Percentiles rank a stretch among this genome's conserved stretches.
Evolutionary conservation across 2,113 vertebrate species (phyloP).

Genomic region (Osmerus mordax): DNA sequence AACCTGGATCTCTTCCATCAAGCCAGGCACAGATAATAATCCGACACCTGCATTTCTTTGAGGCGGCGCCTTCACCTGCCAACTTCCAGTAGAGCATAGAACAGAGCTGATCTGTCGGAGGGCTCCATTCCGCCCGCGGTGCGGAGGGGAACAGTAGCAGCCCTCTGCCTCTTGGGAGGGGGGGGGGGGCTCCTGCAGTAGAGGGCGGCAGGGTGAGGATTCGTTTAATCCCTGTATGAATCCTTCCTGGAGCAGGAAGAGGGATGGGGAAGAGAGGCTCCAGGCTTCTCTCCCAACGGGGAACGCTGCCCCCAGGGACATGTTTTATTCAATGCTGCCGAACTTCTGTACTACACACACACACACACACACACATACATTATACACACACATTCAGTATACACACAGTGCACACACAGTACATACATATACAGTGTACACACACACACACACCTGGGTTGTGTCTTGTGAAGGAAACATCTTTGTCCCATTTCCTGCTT

Average conservation of each 20-base stretch:
- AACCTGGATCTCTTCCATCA: too few relatives aligned
- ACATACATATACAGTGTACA: conserved; percentile 24
- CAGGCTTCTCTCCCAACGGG: conserved; percentile 57
- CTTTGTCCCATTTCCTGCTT: conserved; percentile 39
- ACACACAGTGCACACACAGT: neutral
- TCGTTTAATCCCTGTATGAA: conserved; percentile 57
- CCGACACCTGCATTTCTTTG: too few relatives aligned
- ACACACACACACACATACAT: conserved; percentile 1
- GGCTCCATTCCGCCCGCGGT: too few relatives aligned
- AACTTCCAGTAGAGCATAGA: too few relatives aligned
- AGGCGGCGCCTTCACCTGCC: too few relatives aligned
- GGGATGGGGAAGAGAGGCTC: conserved; percentile 59
- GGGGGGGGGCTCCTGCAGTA: neutral
- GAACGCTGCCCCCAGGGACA: conserved; percentile 62
- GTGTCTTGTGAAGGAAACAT: conserved; percentile 32
- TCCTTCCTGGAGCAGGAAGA: conserved; percentile 38
- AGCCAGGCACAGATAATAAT: too few relatives aligned
- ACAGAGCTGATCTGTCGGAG: too few relatives aligned
- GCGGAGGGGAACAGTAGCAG: too few relatives aligned
- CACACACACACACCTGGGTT: conserved; percentile 15
- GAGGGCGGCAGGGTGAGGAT: conserved; percentile 45
- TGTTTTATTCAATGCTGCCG: conserved; percentile 65
- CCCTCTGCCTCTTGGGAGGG: conserved; percentile 13
- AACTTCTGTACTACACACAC: conserved; percentile 37
- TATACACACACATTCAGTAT: neutral